Base-by-base conservation (phyloP, 2,113 vertebrate genomes). In the Alosa alosa region DNA sequence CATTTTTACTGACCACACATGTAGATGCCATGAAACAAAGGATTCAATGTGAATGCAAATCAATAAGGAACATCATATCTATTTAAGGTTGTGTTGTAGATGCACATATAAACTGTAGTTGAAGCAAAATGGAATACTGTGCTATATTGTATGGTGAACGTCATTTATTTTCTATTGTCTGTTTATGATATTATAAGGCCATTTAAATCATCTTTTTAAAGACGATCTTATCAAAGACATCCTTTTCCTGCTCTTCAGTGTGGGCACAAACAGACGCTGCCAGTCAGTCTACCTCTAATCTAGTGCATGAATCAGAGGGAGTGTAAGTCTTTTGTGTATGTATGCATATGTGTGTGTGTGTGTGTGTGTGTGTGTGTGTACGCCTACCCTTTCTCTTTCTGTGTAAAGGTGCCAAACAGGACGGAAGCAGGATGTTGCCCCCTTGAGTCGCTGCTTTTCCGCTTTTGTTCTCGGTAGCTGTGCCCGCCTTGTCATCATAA, bases 341-440 rank as follows among this genome's bases (percentile, higher is more conserved):
- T 18, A 39, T 84, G 55, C 44, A 55, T 22, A 18, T 83, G 50
- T 57, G 82, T 57, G 36, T 17, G 50, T 57, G 82, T 41, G 50
- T 57, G 52, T 55, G 82, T 36, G 31, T 83, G 50, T 57, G 50
- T 83, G 82, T 44, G 50, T 18, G 52, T 83, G 52, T 60, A 55
- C 18, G 18, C 17, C 0, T 68, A 25, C 60, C 7, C 25, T 6
- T 25, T n/a, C 25, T 8, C n/a, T 68, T 6, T 68, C n/a, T 68
- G 60, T 68, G 60, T n/a, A 68, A 68, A 68, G 60, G 60, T 68
- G n/a, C n/a, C 22, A 68, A 68, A 31, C 22, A 68, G 22, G 60
- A n/a, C 60, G n/a, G 60, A 68, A 68, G 60, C 60, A 68, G 60
- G 60, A 68, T 68, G 60, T 68, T 25, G 60, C 60, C 60, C 22